Percentiles rank a stretch among this genome's conserved stretches.
Evolutionary conservation across 37 sponge, comb jelly and placozoan species (phyloP).

Genomic region (Oopsacas minuta): DNA sequence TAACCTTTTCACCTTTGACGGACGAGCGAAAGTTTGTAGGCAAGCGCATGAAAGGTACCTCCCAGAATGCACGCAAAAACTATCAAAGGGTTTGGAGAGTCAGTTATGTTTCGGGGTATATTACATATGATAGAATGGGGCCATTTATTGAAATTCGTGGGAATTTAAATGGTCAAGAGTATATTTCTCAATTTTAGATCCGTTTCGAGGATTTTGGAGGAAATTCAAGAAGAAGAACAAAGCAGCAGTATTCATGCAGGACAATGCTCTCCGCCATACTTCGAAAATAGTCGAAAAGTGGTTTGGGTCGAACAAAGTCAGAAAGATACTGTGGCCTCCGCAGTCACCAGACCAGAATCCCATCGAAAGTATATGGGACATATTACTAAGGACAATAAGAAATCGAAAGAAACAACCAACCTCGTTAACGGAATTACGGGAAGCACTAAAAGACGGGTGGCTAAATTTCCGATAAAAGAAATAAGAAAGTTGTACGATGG

Average conservation of each 20-base stretch:
- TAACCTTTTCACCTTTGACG: not conserved
- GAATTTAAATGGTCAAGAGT: not conserved
- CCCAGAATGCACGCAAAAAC: conserved; percentile 4
- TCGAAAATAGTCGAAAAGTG: conserved; percentile 1
- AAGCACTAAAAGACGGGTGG: not conserved
- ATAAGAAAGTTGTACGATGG: not conserved
- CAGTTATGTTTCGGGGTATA: not conserved
- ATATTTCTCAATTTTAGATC: not conserved
- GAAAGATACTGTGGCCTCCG: not conserved
- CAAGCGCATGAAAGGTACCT: not conserved
- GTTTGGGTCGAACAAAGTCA: conserved; percentile 1
- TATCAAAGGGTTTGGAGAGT: not conserved
- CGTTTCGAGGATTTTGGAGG: not conserved
- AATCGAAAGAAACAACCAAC: not conserved
- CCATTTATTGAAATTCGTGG: conserved; percentile 4
- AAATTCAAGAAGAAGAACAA: not conserved
- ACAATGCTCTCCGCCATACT: conserved; percentile 4
- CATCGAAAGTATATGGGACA: conserved; percentile 11
- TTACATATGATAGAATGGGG: conserved; percentile 8
- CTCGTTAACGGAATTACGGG: conserved; percentile 3
- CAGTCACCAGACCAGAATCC: not conserved
- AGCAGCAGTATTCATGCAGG: not conserved
- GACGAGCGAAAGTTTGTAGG: not conserved
- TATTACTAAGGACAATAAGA: not conserved
- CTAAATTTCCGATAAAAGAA: not conserved